These are phyloP conservation scores for Aethes cnicana DNA, from an alignment of 2,888 invertebrate genomes.

Conservation along the genomic window DNA sequence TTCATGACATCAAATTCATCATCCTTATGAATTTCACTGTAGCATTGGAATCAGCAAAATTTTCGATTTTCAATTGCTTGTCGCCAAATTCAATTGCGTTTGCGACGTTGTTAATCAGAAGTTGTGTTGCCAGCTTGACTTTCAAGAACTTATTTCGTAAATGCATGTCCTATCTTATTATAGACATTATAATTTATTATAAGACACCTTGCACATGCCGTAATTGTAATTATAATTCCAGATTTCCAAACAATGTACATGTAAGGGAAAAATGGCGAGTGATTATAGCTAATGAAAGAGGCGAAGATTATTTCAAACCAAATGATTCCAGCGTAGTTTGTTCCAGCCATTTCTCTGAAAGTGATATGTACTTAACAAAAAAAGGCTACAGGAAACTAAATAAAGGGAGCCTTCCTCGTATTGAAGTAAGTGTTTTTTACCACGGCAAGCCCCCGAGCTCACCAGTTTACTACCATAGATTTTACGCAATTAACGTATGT, in stretches of 20 bases:
- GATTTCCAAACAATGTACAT: conserved; percentile 4
- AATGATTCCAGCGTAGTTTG: conserved; percentile 33
- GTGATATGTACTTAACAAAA: conserved; percentile 12
- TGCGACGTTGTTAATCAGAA: no score
- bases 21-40: no score
- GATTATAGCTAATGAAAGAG: conserved; percentile 1
- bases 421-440: not conserved
- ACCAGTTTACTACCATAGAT: not conserved
- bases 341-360: conserved; percentile 4
- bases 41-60: no score
- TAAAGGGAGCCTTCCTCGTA: not conserved
- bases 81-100: no score
- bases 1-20: no score
- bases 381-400: conserved; percentile 2
- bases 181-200: no score
- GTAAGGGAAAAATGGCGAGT: conserved; percentile 12
- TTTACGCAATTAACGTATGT: not conserved
- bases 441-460: not conserved
- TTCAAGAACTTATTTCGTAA: no score
- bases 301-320: conserved; percentile 28
- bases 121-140: no score
- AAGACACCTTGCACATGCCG: no score
- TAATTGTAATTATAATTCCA: no score
- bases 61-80: no score
- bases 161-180: no score